Evolutionary conservation across 2,888 invertebrate species (phyloP), one percentile per base, ranked within the genome.

Genomic region (Drymonia ruficornis): DNA sequence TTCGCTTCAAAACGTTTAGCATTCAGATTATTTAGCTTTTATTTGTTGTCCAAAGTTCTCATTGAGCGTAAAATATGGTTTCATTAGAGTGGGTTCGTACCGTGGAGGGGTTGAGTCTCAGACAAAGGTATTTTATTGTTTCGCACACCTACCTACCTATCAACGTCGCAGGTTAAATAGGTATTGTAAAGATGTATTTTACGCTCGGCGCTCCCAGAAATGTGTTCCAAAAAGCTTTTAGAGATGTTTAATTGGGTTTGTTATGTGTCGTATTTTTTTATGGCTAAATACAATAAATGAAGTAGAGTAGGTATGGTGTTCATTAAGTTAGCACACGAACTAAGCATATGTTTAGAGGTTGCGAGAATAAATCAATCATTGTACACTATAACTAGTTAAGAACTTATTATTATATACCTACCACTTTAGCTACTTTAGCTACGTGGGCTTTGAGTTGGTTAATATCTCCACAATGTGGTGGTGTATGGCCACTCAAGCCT

Each of bases 21-120:
- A 61, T 58, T 53, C 54, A 56, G 54, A 61, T 62, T 67, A 65
- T 67, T 58, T 58, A 67, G 59, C 63, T 55, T 61, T 55, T 50
- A 61, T 49, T 58, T 44, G 50, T 43, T 51, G 57, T 48, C 15
- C 54, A 59, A 69, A 70, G 67, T 66, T 62, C 59, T 61, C 68
- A 71, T 68, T 69, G 65, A 63, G 65, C 61, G 59, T 72, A 68
- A 76, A 75, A 75, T 75, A 75, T 76, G 72, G 75, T 76, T 75
- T 76, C 75, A 76, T 76, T 76, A 76, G 58, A 54, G 65, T 65
- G 49, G 56, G 62, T 49, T 62, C 63, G 66, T 69, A 67, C 72
- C 65, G 61, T 67, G 67, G 74, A 64, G 61, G 63, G 67, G 62
- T 56, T 54, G 50, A 38, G 50, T 59, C 53, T 61, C 58, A 70